Evolutionary conservation across 2,113 vertebrate genomes (phyloP), one percentile per base, ranked within the genome.

Genomic region (Crotalus viridis): DNA sequence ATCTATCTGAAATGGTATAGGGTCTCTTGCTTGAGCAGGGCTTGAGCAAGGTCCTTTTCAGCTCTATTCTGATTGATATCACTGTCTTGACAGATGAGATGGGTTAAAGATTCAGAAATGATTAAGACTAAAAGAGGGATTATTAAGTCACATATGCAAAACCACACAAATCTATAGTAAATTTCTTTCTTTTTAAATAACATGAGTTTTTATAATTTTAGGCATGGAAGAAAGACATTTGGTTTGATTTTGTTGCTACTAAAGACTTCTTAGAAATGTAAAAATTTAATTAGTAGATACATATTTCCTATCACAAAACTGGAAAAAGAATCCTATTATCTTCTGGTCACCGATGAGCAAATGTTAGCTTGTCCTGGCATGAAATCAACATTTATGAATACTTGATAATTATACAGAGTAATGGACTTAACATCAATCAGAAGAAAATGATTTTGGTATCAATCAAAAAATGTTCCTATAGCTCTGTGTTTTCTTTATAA

Each of bases 341-440:
- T 90, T 64, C 61, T 90, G 61, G 4, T 10, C 28, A 81, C 28
- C 54, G 46, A 89, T 51, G 28, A 90, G 51, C 89, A 69, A 69
- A 69, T 69, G 28, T 69, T 69, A 69, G 61, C 9, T 24, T n/a
- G 5, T 52, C 46, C 13, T 90, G 22, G 3, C 93, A 86, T 88
- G 90, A 46, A 90, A 56, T 85, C 94, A 93, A 69, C 92, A 87
- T 93, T 94, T 0, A 4, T 51, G 74, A 28, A 43, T 89, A 94
- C 59, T 94, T 94, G 93, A 39, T 26, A 90, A 92, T 86, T 69
- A n/a, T 56, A 64, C 12, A n/a, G 95, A 59, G 51, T 59, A 92
- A 92, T 43, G 19, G 69, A 12, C 90, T 91, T 91, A 48, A 22
- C 61, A 69, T 69, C 61, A 69, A 69, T 69, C 4, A 69, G n/a